Evolutionary conservation across 2,888 invertebrate genomes (phyloP).

Genomic region (Acleris sparsana): DNA sequence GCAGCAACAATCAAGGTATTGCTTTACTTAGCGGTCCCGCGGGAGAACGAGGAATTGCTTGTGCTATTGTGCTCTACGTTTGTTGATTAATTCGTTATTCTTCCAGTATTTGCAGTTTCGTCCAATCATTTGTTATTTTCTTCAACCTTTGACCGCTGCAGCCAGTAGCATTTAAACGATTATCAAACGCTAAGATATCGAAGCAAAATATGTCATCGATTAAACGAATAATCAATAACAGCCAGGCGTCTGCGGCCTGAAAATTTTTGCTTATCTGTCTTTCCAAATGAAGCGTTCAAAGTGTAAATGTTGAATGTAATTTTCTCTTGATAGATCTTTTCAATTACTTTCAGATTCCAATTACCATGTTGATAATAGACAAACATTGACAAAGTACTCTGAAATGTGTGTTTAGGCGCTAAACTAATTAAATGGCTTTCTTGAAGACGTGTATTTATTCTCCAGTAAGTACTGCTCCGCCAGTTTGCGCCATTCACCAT

Average conservation of each 20-base stretch:
- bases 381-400: neutral
- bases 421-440: slow-evolving; percentile 16
- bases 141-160: too few relatives aligned
- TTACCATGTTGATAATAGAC: neutral
- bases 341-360: slow-evolving; percentile 1
- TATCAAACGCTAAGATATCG: too few relatives aligned
- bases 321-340: neutral
- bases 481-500: slow-evolving; percentile 3
- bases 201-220: too few relatives aligned
- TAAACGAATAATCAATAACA: too few relatives aligned
- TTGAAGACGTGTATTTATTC: slow-evolving; percentile 15
- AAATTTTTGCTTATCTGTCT: too few relatives aligned
- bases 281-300: too few relatives aligned
- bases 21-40: slow-evolving; percentile 31
- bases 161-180: too few relatives aligned
- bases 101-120: neutral
- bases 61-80: slow-evolving; percentile 12
- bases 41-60: slow-evolving; percentile 15
- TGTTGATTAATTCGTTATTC: slow-evolving; percentile 25
- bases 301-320: neutral
- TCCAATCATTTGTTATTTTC: neutral
- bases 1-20: slow-evolving; percentile 31
- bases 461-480: slow-evolving; percentile 14
- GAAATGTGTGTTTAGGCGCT: slow-evolving; percentile 1
- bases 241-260: too few relatives aligned